These are phyloP conservation scores for Pseudachorutes palmiensis DNA, from an alignment of 1,140 invertebrate genomes.

Conservation along the genomic window DNA sequence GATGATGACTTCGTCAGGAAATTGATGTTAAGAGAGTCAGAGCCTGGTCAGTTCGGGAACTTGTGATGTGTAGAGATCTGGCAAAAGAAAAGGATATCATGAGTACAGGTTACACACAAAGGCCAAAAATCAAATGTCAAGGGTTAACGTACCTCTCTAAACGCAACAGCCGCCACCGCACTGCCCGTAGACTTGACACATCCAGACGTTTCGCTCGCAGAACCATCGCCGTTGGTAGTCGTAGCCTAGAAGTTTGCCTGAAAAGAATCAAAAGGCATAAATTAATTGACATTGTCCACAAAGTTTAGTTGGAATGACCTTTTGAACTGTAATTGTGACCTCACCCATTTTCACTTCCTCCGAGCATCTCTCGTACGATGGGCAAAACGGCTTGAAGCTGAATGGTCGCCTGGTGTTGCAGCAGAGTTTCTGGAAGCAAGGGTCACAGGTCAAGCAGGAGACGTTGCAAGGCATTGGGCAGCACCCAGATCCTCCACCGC, in stretches of 20 bases:
- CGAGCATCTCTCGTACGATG: conserved; percentile 31
- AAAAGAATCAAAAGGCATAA: background rate
- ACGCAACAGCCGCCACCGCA: conserved; percentile 21
- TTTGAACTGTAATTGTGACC: background rate
- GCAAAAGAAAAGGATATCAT: too few relatives aligned
- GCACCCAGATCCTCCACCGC: background rate
- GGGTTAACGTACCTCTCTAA: background rate
- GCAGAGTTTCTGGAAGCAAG: conserved; percentile 36
- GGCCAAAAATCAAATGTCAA: background rate
- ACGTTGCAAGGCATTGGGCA: conserved; percentile 6
- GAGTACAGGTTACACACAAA: too few relatives aligned
- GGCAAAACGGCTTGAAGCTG: conserved; percentile 36
- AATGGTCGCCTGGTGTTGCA: conserved; percentile 27
- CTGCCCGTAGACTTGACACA: conserved; percentile 38
- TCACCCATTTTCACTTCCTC: conserved; percentile 34
- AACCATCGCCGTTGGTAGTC: conserved; percentile 38
- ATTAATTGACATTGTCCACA: too few relatives aligned
- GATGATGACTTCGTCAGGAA: too few relatives aligned
- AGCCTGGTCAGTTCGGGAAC: too few relatives aligned
- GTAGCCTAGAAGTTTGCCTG: conserved; percentile 27
- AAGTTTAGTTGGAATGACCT: too few relatives aligned
- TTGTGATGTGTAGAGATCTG: too few relatives aligned
- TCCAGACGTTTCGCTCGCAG: conserved; percentile 37
- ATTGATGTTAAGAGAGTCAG: too few relatives aligned
- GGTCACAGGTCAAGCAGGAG: conserved; percentile 19